phyloP scores from a whole-genome alignment of 2,888 invertebrate species.

The Trichacis sp. region DNA sequence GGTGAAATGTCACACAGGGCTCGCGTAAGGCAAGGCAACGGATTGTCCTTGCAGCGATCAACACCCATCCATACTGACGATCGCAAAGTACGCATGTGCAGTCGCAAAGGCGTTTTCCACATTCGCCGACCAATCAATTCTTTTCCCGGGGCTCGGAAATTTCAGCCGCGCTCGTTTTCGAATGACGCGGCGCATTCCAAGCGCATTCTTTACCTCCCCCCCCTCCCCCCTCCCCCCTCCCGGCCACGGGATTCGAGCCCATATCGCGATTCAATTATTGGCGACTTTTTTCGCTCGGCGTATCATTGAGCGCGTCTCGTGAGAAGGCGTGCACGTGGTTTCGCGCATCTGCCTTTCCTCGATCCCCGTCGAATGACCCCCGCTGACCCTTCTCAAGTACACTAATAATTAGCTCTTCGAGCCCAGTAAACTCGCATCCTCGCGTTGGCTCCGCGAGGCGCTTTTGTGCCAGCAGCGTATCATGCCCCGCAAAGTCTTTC shows the following conservation, averaged over 20 bases:
- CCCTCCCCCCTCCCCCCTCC: too few relatives aligned
- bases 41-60: too few relatives aligned
- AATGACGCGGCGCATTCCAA: conserved; percentile 4
- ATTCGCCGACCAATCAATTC: too few relatives aligned
- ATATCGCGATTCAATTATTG: conserved; percentile 22
- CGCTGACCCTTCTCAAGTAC: conserved; percentile 64
- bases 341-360: conserved; percentile 57
- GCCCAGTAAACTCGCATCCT: conserved; percentile 23
- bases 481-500: conserved; percentile 10
- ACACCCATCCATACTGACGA: too few relatives aligned
- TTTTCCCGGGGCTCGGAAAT: too few relatives aligned
- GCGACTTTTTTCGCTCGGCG: conserved; percentile 14
- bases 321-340: conserved; percentile 57
- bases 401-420: conserved; percentile 63
- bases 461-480: conserved; percentile 6
- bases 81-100: too few relatives aligned
- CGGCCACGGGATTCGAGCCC: background rate
- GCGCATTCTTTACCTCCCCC: background rate
- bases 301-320: conserved; percentile 22
- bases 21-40: too few relatives aligned
- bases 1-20: too few relatives aligned
- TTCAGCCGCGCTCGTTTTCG: background rate
- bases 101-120: too few relatives aligned
- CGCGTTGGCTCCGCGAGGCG: conserved; percentile 14
- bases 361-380: conserved; percentile 56